Evolutionary conservation across 2,888 invertebrate species (phyloP), one percentile per base, ranked within the genome.

Genomic region (Lysandra coridon): DNA sequence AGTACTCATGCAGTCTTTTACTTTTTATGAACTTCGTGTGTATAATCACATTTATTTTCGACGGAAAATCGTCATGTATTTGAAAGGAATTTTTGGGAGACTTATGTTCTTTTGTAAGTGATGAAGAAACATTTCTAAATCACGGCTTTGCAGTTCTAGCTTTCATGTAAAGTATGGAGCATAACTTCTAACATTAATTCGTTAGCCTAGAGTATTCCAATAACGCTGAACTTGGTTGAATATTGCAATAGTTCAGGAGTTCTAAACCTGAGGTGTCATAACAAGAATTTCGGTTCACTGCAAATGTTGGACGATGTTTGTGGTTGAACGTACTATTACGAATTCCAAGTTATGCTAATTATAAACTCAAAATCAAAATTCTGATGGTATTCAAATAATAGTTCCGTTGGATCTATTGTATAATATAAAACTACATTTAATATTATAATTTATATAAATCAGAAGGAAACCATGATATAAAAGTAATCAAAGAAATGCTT

Each of bases 191-290:
- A 12, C 30, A 30, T 64, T 30, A 30, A 64, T 64, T 30, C 12
- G 64, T 64, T 64, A 7, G 30, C 30, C 6, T 30, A 23, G 30
- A 64, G 30, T 64, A 33, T 69, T 14, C 33, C 33, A 33, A 33
- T 14, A 33, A 14, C 30, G 33, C 69, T 33, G 14, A 14, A 69
- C 33, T 69, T 33, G 69, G 5, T 64, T 23, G 12, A 69, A 14
- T 14, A 69, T 69, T 69, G 5, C 5, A 69, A 69, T 69, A 69
- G 69, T 69, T 69, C 69, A 69, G 69, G 33, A 69, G 69, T 33
- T 33, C 69, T 14, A 33, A 33, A 33, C 69, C 14, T 69, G 12
- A 7, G 69, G 12, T 69, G 33, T 69, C 33, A 69, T 30, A 69
- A 30, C 33, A 33, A 69, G 69, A 69, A 69, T 69, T 69, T 69